Percentiles rank a stretch among this genome's conserved stretches.
phyloP scores from a whole-genome alignment of 2,113 vertebrate species.

The Merops nubicus region DNA sequence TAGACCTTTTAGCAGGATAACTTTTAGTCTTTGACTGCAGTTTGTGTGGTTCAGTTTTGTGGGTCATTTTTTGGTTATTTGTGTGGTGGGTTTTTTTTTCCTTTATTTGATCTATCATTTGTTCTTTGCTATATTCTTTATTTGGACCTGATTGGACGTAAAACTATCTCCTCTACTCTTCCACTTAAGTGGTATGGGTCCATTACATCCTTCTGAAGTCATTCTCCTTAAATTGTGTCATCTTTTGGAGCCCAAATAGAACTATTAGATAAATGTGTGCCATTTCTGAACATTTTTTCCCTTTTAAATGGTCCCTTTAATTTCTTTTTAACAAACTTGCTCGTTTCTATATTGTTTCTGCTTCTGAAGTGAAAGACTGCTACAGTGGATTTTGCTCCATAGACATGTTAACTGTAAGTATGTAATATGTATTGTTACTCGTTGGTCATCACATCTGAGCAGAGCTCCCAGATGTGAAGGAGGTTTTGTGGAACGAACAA shows the following conservation, averaged over 20 bases:
- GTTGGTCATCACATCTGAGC: neutral
- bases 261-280: neutral
- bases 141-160: neutral
- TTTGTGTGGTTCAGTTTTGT: neutral
- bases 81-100: neutral
- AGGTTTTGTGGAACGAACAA: neutral
- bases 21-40: neutral
- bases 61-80: accelerated
- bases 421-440: neutral
- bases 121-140: neutral
- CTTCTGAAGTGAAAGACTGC: neutral
- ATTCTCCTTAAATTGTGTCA: neutral
- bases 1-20: neutral
- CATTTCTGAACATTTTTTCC: neutral
- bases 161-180: neutral
- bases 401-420: neutral
- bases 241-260: neutral
- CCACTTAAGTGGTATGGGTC: neutral
- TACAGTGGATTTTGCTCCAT: neutral
- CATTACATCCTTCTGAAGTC: neutral
- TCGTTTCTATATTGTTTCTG: neutral
- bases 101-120: neutral
- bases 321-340: neutral
- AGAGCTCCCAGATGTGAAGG: neutral
- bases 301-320: neutral